phyloP scores from a whole-genome alignment of 2,888 invertebrate species.

The Bursaphelenchus okinawaensis region DNA sequence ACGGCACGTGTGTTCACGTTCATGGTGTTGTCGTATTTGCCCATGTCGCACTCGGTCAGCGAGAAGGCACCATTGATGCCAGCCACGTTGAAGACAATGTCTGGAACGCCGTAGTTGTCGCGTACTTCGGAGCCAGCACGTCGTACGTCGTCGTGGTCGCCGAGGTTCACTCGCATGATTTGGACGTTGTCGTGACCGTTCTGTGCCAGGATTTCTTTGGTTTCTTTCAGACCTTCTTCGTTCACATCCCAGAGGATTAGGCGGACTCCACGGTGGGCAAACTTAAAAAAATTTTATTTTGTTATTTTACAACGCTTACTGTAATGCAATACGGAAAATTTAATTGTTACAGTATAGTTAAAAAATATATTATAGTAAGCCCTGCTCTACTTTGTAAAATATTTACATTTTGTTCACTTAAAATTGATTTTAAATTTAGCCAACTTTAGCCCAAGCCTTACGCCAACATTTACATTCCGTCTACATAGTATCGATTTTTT shows the following conservation, averaged over 20 bases:
- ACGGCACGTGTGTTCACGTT: conserved; percentile 82
- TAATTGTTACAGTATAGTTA: no score
- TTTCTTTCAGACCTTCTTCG: conserved; percentile 7
- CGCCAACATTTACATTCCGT: no score
- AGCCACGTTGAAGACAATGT: conserved; percentile 74
- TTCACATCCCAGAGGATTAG: conserved; percentile 12
- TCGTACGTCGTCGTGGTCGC: not conserved
- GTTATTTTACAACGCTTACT: no score
- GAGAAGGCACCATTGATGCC: conserved; percentile 77
- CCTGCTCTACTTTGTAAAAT: no score
- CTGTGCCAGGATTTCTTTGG: not conserved
- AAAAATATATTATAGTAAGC: no score
- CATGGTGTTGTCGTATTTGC: conserved; percentile 78
- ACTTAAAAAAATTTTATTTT: no score
- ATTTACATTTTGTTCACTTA: not conserved
- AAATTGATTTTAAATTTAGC: no score
- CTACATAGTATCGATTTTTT: no score
- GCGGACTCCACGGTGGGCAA: conserved; percentile 7
- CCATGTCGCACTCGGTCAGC: conserved; percentile 76
- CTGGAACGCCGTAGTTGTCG: conserved; percentile 6
- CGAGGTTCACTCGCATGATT: conserved; percentile 1
- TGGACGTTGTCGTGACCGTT: conserved; percentile 5
- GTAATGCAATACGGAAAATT: no score
- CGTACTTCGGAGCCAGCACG: not conserved
- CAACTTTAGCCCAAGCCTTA: no score